A percentile compares a stretch with the other conserved stretches of the same genome.
Conservation (phyloP, 2,113 vertebrate genomes). For the Poeciliopsis retropinna region DNA sequence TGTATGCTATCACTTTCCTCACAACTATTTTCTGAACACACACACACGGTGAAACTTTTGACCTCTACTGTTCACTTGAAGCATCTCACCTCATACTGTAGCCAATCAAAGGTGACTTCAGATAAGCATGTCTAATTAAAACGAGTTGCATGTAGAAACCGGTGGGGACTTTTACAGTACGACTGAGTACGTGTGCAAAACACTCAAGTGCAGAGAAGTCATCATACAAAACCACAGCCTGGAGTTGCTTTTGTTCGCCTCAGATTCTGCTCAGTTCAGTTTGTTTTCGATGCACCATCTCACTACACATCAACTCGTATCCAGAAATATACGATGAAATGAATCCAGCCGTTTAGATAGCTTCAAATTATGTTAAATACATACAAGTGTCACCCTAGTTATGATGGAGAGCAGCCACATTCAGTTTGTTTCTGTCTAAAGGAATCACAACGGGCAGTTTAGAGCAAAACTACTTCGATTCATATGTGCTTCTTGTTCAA, state of each 20-base stretch:
- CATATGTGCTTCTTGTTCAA: neutral
- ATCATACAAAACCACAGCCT: neutral
- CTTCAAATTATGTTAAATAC: neutral
- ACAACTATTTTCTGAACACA: neutral
- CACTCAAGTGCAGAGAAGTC: neutral
- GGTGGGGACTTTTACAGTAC: too few relatives aligned
- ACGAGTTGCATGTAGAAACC: too few relatives aligned
- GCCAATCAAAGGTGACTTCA: neutral
- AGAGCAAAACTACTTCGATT: neutral
- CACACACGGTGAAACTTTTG: neutral
- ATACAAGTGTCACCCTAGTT: neutral
- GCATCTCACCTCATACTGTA: neutral
- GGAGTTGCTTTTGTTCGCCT: neutral
- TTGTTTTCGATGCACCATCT: neutral
- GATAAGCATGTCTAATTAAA: too few relatives aligned
- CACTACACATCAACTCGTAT: neutral
- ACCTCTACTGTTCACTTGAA: neutral
- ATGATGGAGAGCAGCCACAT: neutral
- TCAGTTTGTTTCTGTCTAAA: neutral
- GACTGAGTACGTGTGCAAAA: too few relatives aligned
- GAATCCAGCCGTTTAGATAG: neutral
- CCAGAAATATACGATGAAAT: neutral
- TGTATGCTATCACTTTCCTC: conserved; percentile 12
- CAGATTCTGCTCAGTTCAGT: neutral
- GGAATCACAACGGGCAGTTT: neutral